A percentile compares a stretch with the other conserved stretches of the same genome.
These are phyloP conservation scores for Deladenus siricidicola DNA, from an alignment of 2,888 invertebrate genomes.

Conservation along the genomic window DNA sequence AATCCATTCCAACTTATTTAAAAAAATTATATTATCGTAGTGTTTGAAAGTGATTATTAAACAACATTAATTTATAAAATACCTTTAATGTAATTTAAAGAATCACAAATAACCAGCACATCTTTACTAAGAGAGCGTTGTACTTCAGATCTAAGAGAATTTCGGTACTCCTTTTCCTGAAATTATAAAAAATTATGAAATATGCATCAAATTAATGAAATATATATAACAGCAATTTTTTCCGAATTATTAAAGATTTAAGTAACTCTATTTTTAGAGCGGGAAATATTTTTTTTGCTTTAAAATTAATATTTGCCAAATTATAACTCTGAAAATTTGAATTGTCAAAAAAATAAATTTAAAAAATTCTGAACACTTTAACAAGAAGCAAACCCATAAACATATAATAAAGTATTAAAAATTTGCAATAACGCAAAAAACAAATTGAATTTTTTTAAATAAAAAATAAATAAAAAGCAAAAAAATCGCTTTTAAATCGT, in stretches of 20 bases:
- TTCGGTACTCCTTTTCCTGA: conserved; percentile 46
- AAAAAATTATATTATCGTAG: too few species aligned
- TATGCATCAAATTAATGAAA: too few species aligned
- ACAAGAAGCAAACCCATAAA: neutral
- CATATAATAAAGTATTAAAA: neutral
- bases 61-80: conserved; percentile 14
- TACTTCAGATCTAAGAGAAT: conserved; percentile 38
- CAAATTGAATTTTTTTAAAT: neutral
- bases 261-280: too few species aligned
- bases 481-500: neutral
- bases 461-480: neutral
- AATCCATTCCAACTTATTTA: too few species aligned
- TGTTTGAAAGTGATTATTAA: neutral
- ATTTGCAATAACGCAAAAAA: neutral
- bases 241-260: neutral
- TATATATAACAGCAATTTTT: neutral
- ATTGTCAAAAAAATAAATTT: neutral
- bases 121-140: conserved; percentile 57
- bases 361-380: neutral
- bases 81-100: conserved; percentile 84
- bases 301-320: too few species aligned
- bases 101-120: conserved; percentile 79
- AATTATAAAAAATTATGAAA: too few species aligned
- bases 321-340: neutral
- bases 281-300: too few species aligned